Conservation (phyloP, 2,797 vertebrate genomes). For the Meda fulgida region DNA sequence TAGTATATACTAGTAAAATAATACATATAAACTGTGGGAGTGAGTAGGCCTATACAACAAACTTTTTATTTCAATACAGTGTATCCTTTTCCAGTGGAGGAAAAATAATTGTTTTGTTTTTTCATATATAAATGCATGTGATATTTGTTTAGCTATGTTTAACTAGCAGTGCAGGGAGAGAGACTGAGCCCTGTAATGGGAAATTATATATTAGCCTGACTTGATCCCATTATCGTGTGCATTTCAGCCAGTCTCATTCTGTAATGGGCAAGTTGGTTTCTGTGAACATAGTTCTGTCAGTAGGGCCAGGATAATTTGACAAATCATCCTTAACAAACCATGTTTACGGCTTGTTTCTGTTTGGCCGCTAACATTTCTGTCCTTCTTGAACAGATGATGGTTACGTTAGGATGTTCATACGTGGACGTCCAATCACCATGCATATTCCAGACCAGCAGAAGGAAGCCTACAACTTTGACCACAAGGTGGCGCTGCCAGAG, state of each 20-base stretch:
- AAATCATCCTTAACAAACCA: conserved; percentile 3
- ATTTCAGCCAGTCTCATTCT: neutral
- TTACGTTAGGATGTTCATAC: conserved; percentile 90
- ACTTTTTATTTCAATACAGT: neutral
- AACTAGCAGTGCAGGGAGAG: neutral
- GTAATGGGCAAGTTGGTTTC: neutral
- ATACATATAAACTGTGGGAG: neutral
- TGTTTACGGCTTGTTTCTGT: neutral
- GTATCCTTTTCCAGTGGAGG: neutral
- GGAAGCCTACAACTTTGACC: conserved; percentile 83
- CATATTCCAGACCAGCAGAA: conserved; percentile 81
- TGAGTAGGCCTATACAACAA: neutral
- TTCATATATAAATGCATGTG: neutral
- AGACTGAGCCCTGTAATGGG: neutral
- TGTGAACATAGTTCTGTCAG: neutral
- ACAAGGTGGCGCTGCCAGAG: conserved; percentile 80
- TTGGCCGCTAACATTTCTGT: neutral
- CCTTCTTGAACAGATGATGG: conserved; percentile 82
- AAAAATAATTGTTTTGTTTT: neutral
- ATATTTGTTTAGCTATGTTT: neutral
- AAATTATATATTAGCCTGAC: neutral
- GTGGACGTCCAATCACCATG: conserved; percentile 90
- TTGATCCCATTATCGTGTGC: neutral
- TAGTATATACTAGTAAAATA: neutral
- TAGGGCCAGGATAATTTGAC: neutral